phyloP scores from a whole-genome alignment of 2,888 invertebrate species.

The Hemicrepidius hirtus region DNA sequence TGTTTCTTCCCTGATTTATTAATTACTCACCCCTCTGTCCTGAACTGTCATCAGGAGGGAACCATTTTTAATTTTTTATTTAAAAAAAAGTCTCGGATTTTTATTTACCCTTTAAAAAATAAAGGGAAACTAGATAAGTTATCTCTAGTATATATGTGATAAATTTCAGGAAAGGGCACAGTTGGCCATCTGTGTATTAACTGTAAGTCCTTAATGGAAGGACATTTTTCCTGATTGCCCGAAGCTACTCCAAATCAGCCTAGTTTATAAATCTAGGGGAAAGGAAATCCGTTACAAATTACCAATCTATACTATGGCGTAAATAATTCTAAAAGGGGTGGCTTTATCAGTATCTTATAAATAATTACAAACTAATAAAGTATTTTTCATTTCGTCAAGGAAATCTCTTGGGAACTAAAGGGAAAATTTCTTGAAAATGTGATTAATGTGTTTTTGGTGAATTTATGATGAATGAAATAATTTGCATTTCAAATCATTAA shows the following conservation, averaged over 20 bases:
- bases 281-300: constrained; percentile 11
- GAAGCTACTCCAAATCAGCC: constrained; percentile 5
- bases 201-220: constrained; percentile 14
- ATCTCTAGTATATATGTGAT: not conserved
- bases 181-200: constrained; percentile 11
- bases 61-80: not conserved
- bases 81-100: constrained; percentile 8
- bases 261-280: constrained; percentile 16
- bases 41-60: constrained; percentile 10
- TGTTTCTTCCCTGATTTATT: constrained; percentile 43
- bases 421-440: not conserved
- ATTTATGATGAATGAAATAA: constrained; percentile 5
- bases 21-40: constrained; percentile 23
- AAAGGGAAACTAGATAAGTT: not conserved
- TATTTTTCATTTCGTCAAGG: not conserved
- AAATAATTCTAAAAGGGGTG: constrained; percentile 5
- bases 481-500: constrained; percentile 8
- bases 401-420: not conserved
- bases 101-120: not conserved
- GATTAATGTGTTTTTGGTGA: constrained; percentile 11
- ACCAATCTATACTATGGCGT: constrained; percentile 1
- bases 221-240: constrained; percentile 12
- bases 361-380: too few species aligned
- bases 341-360: not conserved
- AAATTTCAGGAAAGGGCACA: not conserved